phyloP scores from a whole-genome alignment of 1,140 invertebrate species.

The Maniola jurtina region DNA sequence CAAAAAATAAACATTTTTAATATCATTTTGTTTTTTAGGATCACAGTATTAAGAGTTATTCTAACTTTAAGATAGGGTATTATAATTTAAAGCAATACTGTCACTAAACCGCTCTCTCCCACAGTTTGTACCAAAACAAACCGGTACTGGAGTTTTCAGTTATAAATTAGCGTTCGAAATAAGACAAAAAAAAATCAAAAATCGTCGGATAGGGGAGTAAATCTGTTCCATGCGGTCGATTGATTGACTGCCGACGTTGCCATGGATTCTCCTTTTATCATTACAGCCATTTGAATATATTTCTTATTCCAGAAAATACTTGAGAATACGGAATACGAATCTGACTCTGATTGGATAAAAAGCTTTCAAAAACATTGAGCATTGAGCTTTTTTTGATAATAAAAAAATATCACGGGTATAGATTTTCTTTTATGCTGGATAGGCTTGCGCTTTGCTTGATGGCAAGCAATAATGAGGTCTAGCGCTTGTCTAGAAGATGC shows the following conservation, averaged over 20 bases:
- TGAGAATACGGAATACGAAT: not conserved
- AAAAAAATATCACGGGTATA: too few species aligned
- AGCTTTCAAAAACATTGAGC: not conserved
- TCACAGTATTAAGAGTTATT: too few species aligned
- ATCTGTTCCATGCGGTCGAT: slow-evolving; percentile 38
- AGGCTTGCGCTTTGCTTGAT: too few species aligned
- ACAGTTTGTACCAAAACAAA: slow-evolving; percentile 3
- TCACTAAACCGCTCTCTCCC: not conserved
- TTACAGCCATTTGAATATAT: slow-evolving; percentile 15
- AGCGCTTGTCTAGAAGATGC: too few species aligned
- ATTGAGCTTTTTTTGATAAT: not conserved
- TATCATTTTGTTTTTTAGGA: too few species aligned
- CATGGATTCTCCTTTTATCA: slow-evolving; percentile 16
- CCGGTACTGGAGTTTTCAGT: slow-evolving; percentile 38
- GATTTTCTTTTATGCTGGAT: too few species aligned
- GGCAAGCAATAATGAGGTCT: too few species aligned
- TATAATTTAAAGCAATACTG: not conserved
- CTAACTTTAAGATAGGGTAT: too few species aligned
- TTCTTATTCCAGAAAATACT: not conserved
- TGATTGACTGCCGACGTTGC: slow-evolving; percentile 32
- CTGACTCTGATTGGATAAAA: not conserved
- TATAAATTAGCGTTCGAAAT: slow-evolving; percentile 58
- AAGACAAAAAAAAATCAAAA: slow-evolving; percentile 52
- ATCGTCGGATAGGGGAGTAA: slow-evolving; percentile 17
- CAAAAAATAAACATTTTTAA: too few species aligned